A percentile compares a stretch with the other conserved stretches of the same genome.
These are phyloP conservation scores for Araneus ventricosus DNA, from an alignment of 1,140 invertebrate genomes.

Conservation along the genomic window DNA sequence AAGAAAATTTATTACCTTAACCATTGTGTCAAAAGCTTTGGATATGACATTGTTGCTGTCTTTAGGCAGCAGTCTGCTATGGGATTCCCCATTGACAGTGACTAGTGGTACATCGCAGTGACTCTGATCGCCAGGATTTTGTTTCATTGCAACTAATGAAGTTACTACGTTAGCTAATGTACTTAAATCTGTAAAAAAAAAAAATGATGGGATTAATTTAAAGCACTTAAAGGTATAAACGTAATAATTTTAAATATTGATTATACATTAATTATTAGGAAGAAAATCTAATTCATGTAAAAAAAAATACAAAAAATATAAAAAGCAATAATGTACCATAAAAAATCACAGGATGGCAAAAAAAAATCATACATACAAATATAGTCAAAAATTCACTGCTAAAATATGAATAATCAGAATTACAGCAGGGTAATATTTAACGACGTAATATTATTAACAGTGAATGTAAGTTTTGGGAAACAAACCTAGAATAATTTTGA, in stretches of 20 bases:
- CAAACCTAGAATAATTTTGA: too few relatives aligned
- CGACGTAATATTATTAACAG: too few relatives aligned
- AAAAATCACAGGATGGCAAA: too few relatives aligned
- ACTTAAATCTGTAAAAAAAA: constrained; percentile 79
- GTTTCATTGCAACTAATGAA: constrained; percentile 81
- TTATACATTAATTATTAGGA: too few relatives aligned
- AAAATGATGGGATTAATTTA: background rate
- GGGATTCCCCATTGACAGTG: constrained; percentile 82
- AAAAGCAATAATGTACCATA: too few relatives aligned
- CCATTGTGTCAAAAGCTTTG: constrained; percentile 88
- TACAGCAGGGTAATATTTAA: too few relatives aligned
- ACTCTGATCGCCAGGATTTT: constrained; percentile 73
- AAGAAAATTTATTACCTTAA: constrained; percentile 82
- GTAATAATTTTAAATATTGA: background rate
- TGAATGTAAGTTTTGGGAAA: too few relatives aligned
- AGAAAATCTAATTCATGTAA: too few relatives aligned
- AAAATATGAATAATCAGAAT: too few relatives aligned
- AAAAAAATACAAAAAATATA: too few relatives aligned
- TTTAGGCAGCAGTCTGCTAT: constrained; percentile 81
- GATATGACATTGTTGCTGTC: constrained; percentile 85
- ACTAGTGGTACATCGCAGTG: constrained; percentile 62
- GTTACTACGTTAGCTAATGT: constrained; percentile 82
- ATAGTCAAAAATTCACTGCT: too few relatives aligned
- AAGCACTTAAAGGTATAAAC: background rate
- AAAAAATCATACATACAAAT: too few relatives aligned